These are phyloP conservation scores for Porites divaricata DNA, from an alignment of 92 coral and sea anemone genomes.

Conservation along the genomic window DNA sequence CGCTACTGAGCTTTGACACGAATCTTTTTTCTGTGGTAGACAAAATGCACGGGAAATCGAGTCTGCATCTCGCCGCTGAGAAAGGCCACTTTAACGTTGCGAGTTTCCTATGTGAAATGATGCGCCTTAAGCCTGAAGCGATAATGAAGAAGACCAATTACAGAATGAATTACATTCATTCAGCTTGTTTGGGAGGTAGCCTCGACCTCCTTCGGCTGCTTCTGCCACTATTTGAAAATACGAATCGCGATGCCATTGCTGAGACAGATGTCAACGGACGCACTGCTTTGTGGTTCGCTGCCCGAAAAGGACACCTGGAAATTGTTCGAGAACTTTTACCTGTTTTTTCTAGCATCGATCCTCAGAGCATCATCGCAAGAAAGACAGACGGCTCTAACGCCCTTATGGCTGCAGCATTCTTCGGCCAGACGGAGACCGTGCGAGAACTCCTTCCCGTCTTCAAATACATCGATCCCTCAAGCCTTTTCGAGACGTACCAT, in stretches of 20 bases:
- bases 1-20: constrained; percentile 5
- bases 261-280: constrained; percentile 6
- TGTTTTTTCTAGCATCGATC: constrained; percentile 2
- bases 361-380: constrained; percentile 6
- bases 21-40: constrained; percentile 6
- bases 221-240: not conserved
- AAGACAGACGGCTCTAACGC: constrained; percentile 11
- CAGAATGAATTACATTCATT: constrained; percentile 2
- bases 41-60: constrained; percentile 4
- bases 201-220: constrained; percentile 10
- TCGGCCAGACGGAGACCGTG: constrained; percentile 12
- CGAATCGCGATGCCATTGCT: not conserved
- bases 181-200: not conserved
- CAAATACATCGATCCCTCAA: not conserved
- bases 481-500: constrained; percentile 1
- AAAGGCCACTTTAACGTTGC: constrained; percentile 6
- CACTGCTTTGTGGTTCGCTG: constrained; percentile 19
- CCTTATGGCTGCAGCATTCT: constrained; percentile 9
- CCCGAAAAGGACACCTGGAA: constrained; percentile 11
- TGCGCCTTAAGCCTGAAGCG: constrained; percentile 10
- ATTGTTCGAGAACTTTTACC: constrained; percentile 12
- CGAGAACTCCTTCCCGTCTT: constrained; percentile 7
- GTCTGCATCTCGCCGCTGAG: constrained; percentile 3
- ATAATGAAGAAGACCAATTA: not conserved
- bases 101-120: constrained; percentile 2